phyloP scores from a whole-genome alignment of 2,113 vertebrate genomes.

The human region DNA sequence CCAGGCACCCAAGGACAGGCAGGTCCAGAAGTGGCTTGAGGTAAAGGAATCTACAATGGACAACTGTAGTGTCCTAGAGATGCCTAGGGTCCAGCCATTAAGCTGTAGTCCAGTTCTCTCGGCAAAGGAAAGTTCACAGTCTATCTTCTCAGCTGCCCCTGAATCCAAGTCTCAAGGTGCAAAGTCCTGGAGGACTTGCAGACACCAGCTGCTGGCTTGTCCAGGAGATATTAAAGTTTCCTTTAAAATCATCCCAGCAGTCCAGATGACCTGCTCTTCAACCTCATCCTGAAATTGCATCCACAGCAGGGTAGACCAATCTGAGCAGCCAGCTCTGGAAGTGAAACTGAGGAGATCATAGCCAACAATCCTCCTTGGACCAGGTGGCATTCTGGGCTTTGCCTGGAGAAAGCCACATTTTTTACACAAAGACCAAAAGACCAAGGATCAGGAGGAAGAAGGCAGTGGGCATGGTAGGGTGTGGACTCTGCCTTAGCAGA shows the following conservation, averaged over 20 bases:
- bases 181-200: background rate
- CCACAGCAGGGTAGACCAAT: background rate
- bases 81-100: background rate
- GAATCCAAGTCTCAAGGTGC: background rate
- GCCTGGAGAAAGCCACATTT: slow-evolving; percentile 8
- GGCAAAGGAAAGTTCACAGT: background rate
- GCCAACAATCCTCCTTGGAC: background rate
- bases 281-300: background rate
- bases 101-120: background rate
- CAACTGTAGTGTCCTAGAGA: background rate
- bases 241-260: background rate
- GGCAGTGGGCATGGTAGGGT: background rate
- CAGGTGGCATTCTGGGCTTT: background rate
- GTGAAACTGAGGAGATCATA: background rate
- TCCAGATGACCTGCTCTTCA: background rate
- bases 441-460: background rate
- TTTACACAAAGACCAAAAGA: background rate
- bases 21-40: background rate
- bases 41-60: background rate
- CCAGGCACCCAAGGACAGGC: background rate
- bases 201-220: background rate
- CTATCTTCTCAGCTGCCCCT: background rate
- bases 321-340: background rate
- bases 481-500: background rate
- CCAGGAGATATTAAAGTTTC: background rate